Evolutionary conservation across 2,113 vertebrate genomes (phyloP).

Genomic region (Rousettus leschenaultii): DNA sequence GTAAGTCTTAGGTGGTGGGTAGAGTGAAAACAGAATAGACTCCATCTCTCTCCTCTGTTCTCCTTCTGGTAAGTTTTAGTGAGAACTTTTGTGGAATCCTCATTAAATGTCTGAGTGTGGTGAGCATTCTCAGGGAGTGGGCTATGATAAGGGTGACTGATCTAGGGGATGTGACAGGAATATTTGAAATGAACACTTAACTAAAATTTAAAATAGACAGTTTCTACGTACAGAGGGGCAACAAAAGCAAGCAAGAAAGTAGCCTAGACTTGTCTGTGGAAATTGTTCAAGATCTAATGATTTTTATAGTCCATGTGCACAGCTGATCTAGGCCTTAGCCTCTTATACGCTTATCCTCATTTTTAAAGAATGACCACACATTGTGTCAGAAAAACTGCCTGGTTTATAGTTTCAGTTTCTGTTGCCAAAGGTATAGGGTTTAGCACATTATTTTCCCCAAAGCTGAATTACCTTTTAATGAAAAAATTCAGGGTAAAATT

Average conservation of each 20-base stretch:
- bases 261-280: not conserved
- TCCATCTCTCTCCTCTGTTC: not conserved
- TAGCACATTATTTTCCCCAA: not conserved
- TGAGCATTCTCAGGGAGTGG: accelerated
- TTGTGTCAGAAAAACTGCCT: not conserved
- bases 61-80: not conserved
- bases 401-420: not conserved
- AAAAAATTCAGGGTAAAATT: slow-evolving; percentile 4
- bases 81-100: not conserved
- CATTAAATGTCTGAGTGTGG: not conserved
- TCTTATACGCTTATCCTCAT: not conserved
- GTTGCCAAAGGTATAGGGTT: not conserved
- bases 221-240: not conserved
- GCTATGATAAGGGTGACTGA: not conserved
- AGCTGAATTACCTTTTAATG: not conserved
- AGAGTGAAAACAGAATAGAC: not conserved
- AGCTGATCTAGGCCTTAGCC: not conserved
- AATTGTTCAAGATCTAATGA: not conserved
- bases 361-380: not conserved
- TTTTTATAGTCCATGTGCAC: not conserved
- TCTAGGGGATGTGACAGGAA: not conserved
- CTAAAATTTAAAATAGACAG: not conserved
- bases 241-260: not conserved
- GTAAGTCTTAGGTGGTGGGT: not conserved
- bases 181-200: not conserved